Conservation (phyloP, 1,140 invertebrate species). For the Aphelinus atriplicis region DNA sequence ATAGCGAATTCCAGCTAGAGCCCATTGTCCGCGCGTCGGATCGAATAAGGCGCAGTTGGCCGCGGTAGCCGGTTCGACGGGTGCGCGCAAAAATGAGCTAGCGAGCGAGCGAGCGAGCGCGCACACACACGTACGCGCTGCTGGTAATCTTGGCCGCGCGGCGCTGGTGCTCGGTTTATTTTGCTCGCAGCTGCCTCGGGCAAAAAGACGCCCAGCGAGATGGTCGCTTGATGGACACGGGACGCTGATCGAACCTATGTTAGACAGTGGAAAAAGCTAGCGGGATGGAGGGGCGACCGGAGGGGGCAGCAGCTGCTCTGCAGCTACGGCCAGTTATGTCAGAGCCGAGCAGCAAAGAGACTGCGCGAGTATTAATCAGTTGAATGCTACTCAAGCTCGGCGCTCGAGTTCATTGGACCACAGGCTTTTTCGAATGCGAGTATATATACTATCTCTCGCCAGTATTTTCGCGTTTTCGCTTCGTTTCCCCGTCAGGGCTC, state of each 20-base stretch:
- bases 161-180: not conserved
- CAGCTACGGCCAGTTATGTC: too few species aligned
- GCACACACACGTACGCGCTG: not conserved
- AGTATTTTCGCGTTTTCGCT: too few species aligned
- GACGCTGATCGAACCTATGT: not conserved
- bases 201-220: not conserved
- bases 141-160: conserved; percentile 10
- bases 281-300: not conserved
- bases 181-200: not conserved
- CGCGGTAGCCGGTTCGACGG: conserved; percentile 28
- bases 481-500: too few species aligned
- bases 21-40: conserved; percentile 11
- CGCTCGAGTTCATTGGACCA: too few species aligned
- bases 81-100: conserved; percentile 6
- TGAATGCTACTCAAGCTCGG: too few species aligned
- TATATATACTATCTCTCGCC: too few species aligned
- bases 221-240: conserved; percentile 18
- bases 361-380: too few species aligned
- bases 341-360: too few species aligned
- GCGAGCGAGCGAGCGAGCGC: not conserved
- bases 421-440: too few species aligned
- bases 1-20: conserved; percentile 34
- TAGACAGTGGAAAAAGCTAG: not conserved
- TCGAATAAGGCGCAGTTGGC: conserved; percentile 11
- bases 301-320: too few species aligned